Base-by-base conservation (phyloP, 2,888 invertebrate species). In the Ormyrus pomaceus region DNA sequence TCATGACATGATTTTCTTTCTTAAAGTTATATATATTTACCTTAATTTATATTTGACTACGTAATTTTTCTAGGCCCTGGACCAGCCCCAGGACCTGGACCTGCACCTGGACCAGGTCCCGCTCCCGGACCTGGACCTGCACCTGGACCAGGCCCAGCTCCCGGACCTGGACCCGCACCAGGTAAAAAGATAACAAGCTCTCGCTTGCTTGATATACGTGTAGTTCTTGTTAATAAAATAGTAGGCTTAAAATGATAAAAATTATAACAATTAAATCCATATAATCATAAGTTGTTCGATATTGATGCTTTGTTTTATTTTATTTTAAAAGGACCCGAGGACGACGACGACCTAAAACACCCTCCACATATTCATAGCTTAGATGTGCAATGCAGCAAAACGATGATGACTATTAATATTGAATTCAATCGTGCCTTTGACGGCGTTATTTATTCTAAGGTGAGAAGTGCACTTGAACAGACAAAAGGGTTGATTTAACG, bases 321-420 rank as follows among this genome's bases (percentile, higher is more conserved):
- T 19, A 19, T 19, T 19, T 71, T 56, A 19, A 19, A 72, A 70
- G 62, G 70, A n/a, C 82, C 64, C 13, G 78, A 83, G n/a, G 82
- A 83, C 0, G 83, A 83, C 0, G 83, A 82, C n/a, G 94, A 94
- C 50, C 91, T 93, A 70, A 93, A 93, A 76, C 95, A 95, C 87
- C 95, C 95, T 61, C 95, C 96, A 3, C 95, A 95, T 84, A 95
- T 96, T 84, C 95, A 95, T 87, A 93, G 93, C 0, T 93, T 96
- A 77, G 93, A 95, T 59, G 96, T 96, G 0, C 93, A 95, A 85
- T 96, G 96, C 86, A 94, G 95, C 79, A 96, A 95, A 88, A 95
- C 95, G 83, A 94, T 94, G 94, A 96, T 96, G 96, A 95, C 94
- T 1, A 95, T 96, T 80, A 94, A 94, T 84, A 93, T 96, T 9